Conservation (phyloP, 2,113 vertebrate species). For the Pyxicephalus adspersus region DNA sequence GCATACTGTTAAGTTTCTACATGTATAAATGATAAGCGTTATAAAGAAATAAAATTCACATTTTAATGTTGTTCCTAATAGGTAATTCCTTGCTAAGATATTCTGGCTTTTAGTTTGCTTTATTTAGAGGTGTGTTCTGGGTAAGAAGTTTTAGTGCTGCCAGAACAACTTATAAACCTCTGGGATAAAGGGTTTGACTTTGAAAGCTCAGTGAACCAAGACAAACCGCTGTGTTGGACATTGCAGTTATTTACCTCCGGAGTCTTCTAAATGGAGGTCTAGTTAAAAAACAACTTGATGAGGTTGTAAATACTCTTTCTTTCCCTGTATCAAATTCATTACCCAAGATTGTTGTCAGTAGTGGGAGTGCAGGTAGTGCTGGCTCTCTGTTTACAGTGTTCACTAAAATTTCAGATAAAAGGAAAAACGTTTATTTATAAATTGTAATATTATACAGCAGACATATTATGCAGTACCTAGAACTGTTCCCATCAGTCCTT, state of each 20-base stretch:
- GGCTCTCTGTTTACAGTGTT: background rate
- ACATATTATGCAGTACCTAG: no score
- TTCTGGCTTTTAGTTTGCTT: background rate
- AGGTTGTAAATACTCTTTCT: slow-evolving; percentile 35
- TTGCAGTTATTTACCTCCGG: slow-evolving; percentile 15
- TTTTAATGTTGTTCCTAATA: background rate
- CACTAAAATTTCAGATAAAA: background rate
- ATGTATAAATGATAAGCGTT: no score
- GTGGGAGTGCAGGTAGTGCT: background rate
- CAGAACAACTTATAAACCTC: slow-evolving; percentile 1
- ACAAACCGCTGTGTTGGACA: slow-evolving; percentile 14
- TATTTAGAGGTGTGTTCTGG: background rate
- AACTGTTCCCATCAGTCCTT: no score
- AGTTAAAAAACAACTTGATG: slow-evolving; percentile 40
- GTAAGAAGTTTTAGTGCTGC: background rate
- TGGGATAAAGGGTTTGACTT: slow-evolving; percentile 12
- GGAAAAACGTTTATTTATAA: no score
- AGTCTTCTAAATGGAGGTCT: slow-evolving; percentile 18
- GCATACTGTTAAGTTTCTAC: no score
- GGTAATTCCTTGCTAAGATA: background rate
- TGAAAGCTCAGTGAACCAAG: slow-evolving; percentile 29
- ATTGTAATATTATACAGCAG: no score
- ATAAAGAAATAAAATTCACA: no score
- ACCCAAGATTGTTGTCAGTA: slow-evolving; percentile 1
- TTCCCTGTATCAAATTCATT: slow-evolving; percentile 35